Percentiles rank a stretch among this genome's conserved stretches.
phyloP scores from a whole-genome alignment of 2,888 invertebrate genomes.

The Acheta domesticus region DNA sequence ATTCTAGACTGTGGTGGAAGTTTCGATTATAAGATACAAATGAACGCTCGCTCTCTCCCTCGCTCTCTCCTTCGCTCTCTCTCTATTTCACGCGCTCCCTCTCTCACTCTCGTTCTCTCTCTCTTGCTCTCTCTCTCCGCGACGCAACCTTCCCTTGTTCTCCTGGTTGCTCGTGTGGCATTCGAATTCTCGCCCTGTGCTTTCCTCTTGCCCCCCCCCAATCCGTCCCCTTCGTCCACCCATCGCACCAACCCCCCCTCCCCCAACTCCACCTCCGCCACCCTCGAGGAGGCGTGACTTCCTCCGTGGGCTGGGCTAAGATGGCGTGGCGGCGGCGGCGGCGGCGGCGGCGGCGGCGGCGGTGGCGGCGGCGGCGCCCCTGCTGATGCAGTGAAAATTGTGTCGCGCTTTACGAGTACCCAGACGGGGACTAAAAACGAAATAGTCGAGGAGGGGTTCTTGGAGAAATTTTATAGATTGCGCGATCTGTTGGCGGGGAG shows the following conservation, averaged over 20 bases:
- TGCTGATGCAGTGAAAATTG: conserved; percentile 10
- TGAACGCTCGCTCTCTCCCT: not conserved
- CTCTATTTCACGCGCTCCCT: too few species aligned
- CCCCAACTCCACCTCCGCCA: not conserved
- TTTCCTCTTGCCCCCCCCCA: not conserved
- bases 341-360: too few species aligned
- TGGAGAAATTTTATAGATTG: not conserved
- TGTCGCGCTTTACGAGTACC: not conserved
- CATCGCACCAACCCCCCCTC: not conserved
- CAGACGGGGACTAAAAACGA: not conserved
- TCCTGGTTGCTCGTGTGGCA: not conserved
- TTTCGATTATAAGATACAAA: conserved; percentile 18
- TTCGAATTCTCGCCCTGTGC: not conserved
- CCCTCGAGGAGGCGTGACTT: not conserved
- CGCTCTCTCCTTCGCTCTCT: not conserved
- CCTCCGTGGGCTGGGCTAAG: not conserved
- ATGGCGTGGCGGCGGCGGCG: not conserved
- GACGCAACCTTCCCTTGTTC: not conserved
- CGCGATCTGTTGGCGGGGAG: too few species aligned
- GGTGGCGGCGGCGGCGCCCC: not conserved
- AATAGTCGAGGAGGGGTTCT: not conserved
- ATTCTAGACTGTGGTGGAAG: conserved; percentile 3
- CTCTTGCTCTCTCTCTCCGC: not conserved
- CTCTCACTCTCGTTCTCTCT: not conserved
- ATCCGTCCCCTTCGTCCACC: not conserved